phyloP scores from a whole-genome alignment of 2,797 vertebrate species.

The Craterocephalus amniculus region DNA sequence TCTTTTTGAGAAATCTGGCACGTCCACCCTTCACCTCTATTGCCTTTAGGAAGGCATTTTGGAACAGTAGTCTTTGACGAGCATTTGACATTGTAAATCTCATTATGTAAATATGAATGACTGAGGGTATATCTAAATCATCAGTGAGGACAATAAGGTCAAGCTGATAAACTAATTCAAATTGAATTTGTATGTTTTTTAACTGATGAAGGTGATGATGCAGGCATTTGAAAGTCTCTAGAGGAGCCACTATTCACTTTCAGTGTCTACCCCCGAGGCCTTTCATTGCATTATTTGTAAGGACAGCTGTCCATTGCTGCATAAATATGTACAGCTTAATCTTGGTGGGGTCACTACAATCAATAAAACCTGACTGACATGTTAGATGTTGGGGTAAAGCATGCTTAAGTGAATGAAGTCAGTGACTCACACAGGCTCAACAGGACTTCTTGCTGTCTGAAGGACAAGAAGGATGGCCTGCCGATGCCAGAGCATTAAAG shows the following conservation, averaged over 20 bases:
- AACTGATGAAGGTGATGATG: constrained; percentile 58
- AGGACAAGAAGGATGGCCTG: constrained; percentile 45
- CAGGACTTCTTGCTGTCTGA: constrained; percentile 46
- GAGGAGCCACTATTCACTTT: constrained; percentile 40
- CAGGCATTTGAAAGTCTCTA: constrained; percentile 29
- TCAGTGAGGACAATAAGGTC: constrained; percentile 47
- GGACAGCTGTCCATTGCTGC: constrained; percentile 72
- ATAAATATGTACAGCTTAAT: constrained; percentile 74
- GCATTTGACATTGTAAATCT: constrained; percentile 68
- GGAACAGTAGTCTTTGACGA: constrained; percentile 54
- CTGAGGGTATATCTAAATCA: constrained; percentile 57
- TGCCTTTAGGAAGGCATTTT: constrained; percentile 25
- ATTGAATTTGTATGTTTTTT: constrained; percentile 50
- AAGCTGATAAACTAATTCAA: constrained; percentile 65
- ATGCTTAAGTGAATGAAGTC: constrained; percentile 61
- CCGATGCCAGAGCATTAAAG: constrained; percentile 32
- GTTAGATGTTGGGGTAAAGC: constrained; percentile 65
- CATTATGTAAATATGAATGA: constrained; percentile 73
- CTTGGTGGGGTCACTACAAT: constrained; percentile 75
- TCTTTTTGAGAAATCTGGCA: constrained; percentile 25
- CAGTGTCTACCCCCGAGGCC: constrained; percentile 43
- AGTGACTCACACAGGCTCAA: constrained; percentile 45
- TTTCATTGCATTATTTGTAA: constrained; percentile 61
- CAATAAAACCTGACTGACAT: constrained; percentile 76
- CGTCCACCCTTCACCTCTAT: constrained; percentile 47